These are phyloP conservation scores for Eretmocerus hayati DNA, from an alignment of 2,888 invertebrate species.

Conservation along the genomic window DNA sequence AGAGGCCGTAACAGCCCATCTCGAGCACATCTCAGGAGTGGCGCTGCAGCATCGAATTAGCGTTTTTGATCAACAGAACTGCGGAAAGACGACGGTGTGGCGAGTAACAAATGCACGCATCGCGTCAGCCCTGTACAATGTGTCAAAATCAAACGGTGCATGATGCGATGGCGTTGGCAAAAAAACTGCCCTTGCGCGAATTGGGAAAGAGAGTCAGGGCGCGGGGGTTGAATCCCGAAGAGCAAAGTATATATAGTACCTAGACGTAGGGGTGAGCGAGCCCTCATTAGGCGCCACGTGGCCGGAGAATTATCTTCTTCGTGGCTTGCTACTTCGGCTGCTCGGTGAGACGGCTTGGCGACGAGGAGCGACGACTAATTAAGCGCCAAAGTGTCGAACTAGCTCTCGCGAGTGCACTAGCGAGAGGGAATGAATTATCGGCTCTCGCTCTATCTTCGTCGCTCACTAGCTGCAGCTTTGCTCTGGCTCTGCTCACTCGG, in stretches of 20 bases:
- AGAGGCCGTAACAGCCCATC: too few relatives aligned
- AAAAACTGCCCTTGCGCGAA: too few relatives aligned
- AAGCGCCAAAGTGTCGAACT: conserved; percentile 37
- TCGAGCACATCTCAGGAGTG: too few relatives aligned
- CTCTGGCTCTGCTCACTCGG: not conserved
- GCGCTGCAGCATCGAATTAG: conserved; percentile 6
- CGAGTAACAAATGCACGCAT: conserved; percentile 17
- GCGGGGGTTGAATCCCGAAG: too few relatives aligned
- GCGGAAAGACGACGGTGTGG: not conserved
- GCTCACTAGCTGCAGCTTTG: not conserved
- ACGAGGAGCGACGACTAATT: conserved; percentile 35
- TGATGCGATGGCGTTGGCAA: not conserved
- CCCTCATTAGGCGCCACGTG: conserved; percentile 40
- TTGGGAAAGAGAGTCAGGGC: too few relatives aligned
- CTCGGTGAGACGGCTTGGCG: conserved; percentile 23
- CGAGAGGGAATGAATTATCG: conserved; percentile 18
- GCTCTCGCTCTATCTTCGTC: not conserved
- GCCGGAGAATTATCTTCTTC: conserved; percentile 35
- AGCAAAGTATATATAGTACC: too few relatives aligned
- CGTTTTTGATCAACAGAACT: conserved; percentile 11
- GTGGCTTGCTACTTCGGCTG: conserved; percentile 19
- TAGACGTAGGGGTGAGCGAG: too few relatives aligned
- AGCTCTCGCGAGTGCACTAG: not conserved
- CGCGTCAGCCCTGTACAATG: conserved; percentile 18
- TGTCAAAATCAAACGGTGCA: conserved; percentile 27